A percentile compares a stretch with the other conserved stretches of the same genome.
These are phyloP conservation scores for Zaprionus ghesquierei DNA, from an alignment of 1,140 invertebrate species.

Conservation along the genomic window DNA sequence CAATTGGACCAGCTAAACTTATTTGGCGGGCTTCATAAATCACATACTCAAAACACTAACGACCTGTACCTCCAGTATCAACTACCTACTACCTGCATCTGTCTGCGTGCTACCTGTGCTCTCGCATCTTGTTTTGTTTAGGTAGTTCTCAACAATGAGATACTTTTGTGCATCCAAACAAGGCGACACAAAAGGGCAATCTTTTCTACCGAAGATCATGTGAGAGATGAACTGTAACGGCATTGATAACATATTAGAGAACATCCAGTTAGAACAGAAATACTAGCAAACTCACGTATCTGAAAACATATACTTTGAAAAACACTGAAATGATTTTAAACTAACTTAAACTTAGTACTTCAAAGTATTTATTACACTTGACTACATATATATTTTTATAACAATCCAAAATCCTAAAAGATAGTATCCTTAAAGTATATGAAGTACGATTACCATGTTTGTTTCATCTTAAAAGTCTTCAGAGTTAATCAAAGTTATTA, in stretches of 20 bases:
- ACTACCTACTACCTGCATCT: neutral
- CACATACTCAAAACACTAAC: neutral
- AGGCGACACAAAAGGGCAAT: neutral
- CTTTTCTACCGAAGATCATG: neutral
- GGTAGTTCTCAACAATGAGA: neutral
- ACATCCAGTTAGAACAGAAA: neutral
- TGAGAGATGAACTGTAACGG: neutral
- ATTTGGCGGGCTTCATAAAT: slow-evolving; percentile 33
- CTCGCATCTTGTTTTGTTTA: neutral
- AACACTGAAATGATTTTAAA: neutral
- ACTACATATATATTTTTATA: too few species aligned
- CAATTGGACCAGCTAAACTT: slow-evolving; percentile 22
- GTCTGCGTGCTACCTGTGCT: neutral
- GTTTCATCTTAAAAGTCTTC: neutral
- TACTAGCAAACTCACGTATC: too few species aligned
- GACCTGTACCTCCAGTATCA: neutral
- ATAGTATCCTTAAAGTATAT: neutral
- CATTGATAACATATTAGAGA: neutral
- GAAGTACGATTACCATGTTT: neutral
- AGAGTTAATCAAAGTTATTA: too few species aligned
- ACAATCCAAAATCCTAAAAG: too few species aligned
- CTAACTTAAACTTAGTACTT: too few species aligned
- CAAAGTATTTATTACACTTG: too few species aligned
- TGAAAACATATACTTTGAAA: too few species aligned
- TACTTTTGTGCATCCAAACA: neutral